Evolutionary conservation across 2,113 vertebrate species (phyloP).

Genomic region (Pachypanchax playfairii): DNA sequence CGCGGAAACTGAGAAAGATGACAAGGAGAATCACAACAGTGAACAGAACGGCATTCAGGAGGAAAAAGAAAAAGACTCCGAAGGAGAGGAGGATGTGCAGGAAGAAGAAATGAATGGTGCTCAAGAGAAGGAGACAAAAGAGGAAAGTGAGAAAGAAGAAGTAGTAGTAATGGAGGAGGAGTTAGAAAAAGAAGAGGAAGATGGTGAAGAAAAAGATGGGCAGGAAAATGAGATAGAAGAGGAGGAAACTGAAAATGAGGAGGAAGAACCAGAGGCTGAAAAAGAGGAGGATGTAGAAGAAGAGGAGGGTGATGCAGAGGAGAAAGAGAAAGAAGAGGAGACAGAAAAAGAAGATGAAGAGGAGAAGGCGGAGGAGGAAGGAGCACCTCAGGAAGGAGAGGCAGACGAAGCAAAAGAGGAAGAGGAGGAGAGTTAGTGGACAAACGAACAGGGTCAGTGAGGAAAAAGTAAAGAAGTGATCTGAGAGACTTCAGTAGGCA

Average conservation of each 20-base stretch:
- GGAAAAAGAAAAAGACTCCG: constrained; percentile 19
- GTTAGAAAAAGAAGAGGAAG: not conserved
- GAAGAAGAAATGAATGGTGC: not conserved
- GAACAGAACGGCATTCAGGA: constrained; percentile 60
- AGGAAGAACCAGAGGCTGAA: not conserved
- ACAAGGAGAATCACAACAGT: constrained; percentile 65
- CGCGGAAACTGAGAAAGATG: constrained; percentile 3
- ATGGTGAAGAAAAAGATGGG: constrained; percentile 4
- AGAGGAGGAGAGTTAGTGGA: constrained; percentile 52
- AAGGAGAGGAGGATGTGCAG: not conserved
- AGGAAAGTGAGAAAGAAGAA: not conserved
- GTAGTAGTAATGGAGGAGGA: not conserved
- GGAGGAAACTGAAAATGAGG: not conserved
- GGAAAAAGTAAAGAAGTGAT: constrained; percentile 7
- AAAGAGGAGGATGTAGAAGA: not conserved
- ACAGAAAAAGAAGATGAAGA: not conserved
- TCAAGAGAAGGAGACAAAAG: not conserved
- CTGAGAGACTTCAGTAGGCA: constrained; percentile 1
- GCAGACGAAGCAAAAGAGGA: constrained; percentile 25
- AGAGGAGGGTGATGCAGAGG: not conserved
- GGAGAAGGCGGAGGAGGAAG: constrained; percentile 15
- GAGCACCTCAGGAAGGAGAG: constrained; percentile 3
- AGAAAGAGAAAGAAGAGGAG: not conserved
- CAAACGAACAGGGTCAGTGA: constrained; percentile 11
- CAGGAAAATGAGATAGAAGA: not conserved